Percentiles rank a stretch among this genome's conserved stretches.
These are phyloP conservation scores for Lithosia quadra DNA, from an alignment of 2,888 invertebrate genomes.

Conservation along the genomic window DNA sequence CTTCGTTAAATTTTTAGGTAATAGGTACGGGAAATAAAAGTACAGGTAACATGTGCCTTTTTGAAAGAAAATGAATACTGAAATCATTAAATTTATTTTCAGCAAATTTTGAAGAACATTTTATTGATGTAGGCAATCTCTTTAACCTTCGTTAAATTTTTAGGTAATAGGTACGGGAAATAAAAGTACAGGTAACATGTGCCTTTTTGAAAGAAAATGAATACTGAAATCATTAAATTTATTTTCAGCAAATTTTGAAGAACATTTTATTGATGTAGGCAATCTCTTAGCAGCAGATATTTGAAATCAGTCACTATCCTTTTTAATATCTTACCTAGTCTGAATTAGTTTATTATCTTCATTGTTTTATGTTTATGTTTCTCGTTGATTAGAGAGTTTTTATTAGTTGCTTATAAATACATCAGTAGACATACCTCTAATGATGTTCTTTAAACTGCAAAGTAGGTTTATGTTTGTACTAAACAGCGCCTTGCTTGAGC, in stretches of 20 bases:
- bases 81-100: not conserved
- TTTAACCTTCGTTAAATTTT: too few relatives aligned
- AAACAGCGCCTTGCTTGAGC: too few relatives aligned
- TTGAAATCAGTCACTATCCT: not conserved
- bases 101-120: not conserved
- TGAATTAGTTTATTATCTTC: not conserved
- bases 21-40: too few relatives aligned
- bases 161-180: too few relatives aligned
- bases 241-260: not conserved
- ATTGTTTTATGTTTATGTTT: not conserved
- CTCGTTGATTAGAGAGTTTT: not conserved
- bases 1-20: not conserved
- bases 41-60: too few relatives aligned
- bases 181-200: too few relatives aligned
- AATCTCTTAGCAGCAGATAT: not conserved
- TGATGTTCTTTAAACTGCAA: too few relatives aligned
- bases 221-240: not conserved
- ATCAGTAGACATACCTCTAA: too few relatives aligned
- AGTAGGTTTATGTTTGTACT: too few relatives aligned
- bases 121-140: not conserved
- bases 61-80: not conserved
- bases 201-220: constrained; percentile 1
- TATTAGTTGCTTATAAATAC: too few relatives aligned
- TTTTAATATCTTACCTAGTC: not conserved
- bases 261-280: not conserved